phyloP scores from a whole-genome alignment of 1,140 invertebrate genomes.

The Anastatus disparis region DNA sequence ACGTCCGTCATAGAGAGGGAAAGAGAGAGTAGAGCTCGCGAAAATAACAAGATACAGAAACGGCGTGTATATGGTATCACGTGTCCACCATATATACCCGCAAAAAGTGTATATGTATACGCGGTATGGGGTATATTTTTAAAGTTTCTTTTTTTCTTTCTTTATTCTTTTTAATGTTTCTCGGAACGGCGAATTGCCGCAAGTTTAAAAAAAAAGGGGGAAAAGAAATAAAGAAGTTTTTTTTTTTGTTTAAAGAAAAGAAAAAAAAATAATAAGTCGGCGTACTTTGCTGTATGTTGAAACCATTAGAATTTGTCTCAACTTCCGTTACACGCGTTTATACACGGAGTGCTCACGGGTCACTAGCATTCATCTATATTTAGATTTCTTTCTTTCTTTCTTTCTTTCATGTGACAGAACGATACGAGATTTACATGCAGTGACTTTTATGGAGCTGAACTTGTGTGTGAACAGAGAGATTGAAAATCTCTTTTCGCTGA shows the following conservation, averaged over 20 bases:
- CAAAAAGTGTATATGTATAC: no score
- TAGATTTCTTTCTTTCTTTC: constrained; percentile 45
- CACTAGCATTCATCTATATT: constrained; percentile 45
- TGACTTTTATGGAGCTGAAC: constrained; percentile 25
- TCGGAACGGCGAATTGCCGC: constrained; percentile 56
- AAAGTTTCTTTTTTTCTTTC: no score
- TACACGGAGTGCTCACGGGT: no score
- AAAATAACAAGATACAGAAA: constrained; percentile 47
- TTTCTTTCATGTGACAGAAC: constrained; percentile 2
- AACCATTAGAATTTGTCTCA: constrained; percentile 52
- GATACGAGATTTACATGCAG: constrained; percentile 36
- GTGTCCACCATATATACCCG: constrained; percentile 43
- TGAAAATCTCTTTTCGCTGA: constrained; percentile 33
- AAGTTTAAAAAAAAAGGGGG: constrained; percentile 48
- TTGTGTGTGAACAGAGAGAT: constrained; percentile 26
- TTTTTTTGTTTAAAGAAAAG: no score
- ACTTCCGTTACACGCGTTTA: constrained; percentile 47
- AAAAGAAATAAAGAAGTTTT: neutral
- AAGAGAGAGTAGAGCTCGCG: no score
- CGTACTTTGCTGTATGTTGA: constrained; percentile 16
- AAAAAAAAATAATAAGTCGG: no score
- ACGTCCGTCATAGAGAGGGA: neutral
- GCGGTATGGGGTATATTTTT: no score
- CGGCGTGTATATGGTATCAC: no score
- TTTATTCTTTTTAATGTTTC: constrained; percentile 55